Conservation (phyloP, 1,140 invertebrate species). For the Lasaia peninsularis region DNA sequence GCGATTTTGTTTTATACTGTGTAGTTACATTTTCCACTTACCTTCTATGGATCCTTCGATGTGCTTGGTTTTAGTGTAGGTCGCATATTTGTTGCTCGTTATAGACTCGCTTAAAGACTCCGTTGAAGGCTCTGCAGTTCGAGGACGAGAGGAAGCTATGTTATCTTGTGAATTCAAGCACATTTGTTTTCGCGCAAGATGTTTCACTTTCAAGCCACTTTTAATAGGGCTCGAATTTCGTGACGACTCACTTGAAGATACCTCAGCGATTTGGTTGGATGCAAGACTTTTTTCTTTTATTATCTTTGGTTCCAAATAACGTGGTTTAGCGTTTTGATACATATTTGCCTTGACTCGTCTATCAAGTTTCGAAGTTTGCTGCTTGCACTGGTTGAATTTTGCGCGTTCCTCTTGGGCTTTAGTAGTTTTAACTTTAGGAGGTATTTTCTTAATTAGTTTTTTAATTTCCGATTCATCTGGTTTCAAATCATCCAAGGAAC, state of each 20-base stretch:
- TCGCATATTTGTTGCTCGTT: conserved; percentile 59
- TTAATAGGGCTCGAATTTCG: conserved; percentile 53
- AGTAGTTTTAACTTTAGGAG: conserved; percentile 55
- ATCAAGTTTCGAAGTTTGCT: conserved; percentile 22
- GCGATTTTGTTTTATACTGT: too few species aligned
- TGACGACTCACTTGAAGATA: conserved; percentile 58
- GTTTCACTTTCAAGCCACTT: conserved; percentile 23
- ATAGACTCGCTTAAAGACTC: conserved; percentile 58
- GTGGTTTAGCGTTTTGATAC: conserved; percentile 46
- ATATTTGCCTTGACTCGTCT: conserved; percentile 17
- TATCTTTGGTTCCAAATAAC: conserved; percentile 43
- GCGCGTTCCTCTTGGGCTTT: conserved; percentile 62
- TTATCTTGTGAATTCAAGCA: conserved; percentile 55
- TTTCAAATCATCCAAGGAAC: conserved; percentile 30
- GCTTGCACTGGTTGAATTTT: conserved; percentile 54
- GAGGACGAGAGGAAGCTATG: conserved; percentile 51
- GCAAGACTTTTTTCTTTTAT: conserved; percentile 24
- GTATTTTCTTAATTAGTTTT: conserved; percentile 23
- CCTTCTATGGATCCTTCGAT: conserved; percentile 43
- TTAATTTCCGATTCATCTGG: conserved; percentile 37
- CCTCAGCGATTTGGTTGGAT: conserved; percentile 24
- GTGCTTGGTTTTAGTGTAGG: conserved; percentile 56
- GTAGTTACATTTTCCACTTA: too few species aligned
- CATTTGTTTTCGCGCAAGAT: conserved; percentile 18
- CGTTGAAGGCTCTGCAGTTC: conserved; percentile 56